Evolutionary conservation across 2,113 vertebrate genomes (phyloP).

Genomic region (Phalacrocorax pelagicus): DNA sequence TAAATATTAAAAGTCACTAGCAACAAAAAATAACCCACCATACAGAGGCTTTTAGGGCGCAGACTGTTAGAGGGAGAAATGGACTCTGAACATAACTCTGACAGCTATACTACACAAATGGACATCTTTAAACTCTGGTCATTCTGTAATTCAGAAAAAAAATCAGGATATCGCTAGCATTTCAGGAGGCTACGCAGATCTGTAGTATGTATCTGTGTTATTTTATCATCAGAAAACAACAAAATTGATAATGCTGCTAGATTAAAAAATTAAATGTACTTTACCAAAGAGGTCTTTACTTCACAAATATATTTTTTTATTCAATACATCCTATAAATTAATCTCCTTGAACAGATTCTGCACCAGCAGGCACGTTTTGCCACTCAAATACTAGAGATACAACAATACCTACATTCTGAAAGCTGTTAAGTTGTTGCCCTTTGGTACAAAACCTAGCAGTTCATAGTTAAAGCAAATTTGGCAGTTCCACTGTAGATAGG

Average conservation of each 20-base stretch:
- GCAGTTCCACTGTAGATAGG: conserved; percentile 25
- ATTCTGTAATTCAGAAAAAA: neutral
- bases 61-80: neutral
- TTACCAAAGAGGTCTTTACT: neutral
- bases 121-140: neutral
- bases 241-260: neutral
- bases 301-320: neutral
- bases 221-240: neutral
- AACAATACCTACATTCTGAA: neutral
- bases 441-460: conserved; percentile 49
- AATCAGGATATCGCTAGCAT: neutral
- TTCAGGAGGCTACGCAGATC: neutral
- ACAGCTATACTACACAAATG: neutral
- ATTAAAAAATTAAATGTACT: neutral
- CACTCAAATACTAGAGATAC: neutral
- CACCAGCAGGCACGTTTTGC: neutral
- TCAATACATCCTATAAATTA: conserved; percentile 35
- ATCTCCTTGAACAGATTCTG: conserved; percentile 40
- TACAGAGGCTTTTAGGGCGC: neutral
- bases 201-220: neutral
- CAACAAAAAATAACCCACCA: neutral
- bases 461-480: neutral
- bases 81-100: neutral
- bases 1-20: neutral
- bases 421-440: conserved; percentile 21